Evolutionary conservation across 1,140 invertebrate genomes (phyloP).

Genomic region (Brachionus calyciflorus): DNA sequence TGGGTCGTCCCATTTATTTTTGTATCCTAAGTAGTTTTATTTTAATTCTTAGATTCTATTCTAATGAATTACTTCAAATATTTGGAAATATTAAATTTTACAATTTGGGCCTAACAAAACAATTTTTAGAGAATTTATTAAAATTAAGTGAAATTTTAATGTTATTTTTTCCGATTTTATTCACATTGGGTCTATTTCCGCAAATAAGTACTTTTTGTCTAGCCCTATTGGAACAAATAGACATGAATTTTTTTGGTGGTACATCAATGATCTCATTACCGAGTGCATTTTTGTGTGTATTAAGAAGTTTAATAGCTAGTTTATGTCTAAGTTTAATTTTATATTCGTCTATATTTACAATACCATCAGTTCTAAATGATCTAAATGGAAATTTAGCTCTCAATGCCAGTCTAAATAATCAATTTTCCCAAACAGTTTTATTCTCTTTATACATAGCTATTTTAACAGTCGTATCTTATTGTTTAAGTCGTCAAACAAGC

Average conservation of each 20-base stretch:
- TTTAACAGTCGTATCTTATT: not conserved
- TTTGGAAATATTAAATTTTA: slow-evolving; percentile 53
- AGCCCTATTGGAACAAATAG: slow-evolving; percentile 89
- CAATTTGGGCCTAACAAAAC: not conserved
- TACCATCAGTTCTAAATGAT: not conserved
- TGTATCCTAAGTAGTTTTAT: slow-evolving; percentile 76
- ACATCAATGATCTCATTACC: slow-evolving; percentile 82
- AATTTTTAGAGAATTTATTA: not conserved
- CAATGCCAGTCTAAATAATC: not conserved
- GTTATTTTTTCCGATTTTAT: slow-evolving; percentile 84
- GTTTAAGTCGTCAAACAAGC: slow-evolving; percentile 10
- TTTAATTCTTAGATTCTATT: slow-evolving; percentile 54
- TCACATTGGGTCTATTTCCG: slow-evolving; percentile 87
- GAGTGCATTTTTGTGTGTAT: slow-evolving; percentile 78
- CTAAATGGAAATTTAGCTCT: not conserved
- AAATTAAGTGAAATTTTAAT: slow-evolving; percentile 35
- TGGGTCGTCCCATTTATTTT: slow-evolving; percentile 89
- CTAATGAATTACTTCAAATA: slow-evolving; percentile 62
- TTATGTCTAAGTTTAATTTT: slow-evolving; percentile 66
- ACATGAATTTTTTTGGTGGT: slow-evolving; percentile 95
- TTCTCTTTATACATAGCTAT: slow-evolving; percentile 10
- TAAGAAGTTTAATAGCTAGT: slow-evolving; percentile 75
- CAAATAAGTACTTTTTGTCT: slow-evolving; percentile 94
- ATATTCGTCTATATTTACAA: slow-evolving; percentile 6
- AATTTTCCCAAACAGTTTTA: slow-evolving; percentile 25